Conservation (phyloP, 2,888 invertebrate genomes). For the Xylota sylvarum region DNA sequence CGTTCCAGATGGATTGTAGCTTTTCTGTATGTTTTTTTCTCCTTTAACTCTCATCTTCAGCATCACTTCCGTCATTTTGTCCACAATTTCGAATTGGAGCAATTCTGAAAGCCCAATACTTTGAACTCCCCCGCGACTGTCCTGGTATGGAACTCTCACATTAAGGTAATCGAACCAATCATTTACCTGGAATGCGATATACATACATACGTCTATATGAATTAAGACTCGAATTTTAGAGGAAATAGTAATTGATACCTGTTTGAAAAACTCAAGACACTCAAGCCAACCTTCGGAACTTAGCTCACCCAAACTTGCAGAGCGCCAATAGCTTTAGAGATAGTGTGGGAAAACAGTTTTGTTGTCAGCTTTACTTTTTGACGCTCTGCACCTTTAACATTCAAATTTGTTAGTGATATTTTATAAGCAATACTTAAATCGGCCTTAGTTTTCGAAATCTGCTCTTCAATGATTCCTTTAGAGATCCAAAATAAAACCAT, state of each 20-base stretch:
- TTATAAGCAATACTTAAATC: not conserved
- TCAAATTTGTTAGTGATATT: not conserved
- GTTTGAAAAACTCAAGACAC: conserved; percentile 4
- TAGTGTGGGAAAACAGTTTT: conserved; percentile 78
- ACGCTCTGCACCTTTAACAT: conserved; percentile 1
- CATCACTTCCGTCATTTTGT: conserved; percentile 15
- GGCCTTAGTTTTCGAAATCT: too few relatives aligned
- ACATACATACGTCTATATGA: not conserved
- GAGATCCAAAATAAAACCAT: conserved; percentile 11
- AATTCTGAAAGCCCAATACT: conserved; percentile 22
- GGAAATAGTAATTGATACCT: not conserved
- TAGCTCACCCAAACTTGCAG: conserved; percentile 57
- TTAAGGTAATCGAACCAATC: conserved; percentile 19
- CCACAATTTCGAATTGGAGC: not conserved
- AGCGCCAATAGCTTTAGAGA: conserved; percentile 71
- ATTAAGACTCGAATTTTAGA: not conserved
- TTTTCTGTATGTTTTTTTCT: too few relatives aligned
- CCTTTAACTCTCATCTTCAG: conserved; percentile 3
- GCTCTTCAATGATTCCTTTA: too few relatives aligned
- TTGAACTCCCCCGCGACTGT: conserved; percentile 18
- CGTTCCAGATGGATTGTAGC: too few relatives aligned
- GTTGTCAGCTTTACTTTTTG: conserved; percentile 69
- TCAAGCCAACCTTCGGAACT: conserved; percentile 14
- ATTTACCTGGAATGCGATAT: conserved; percentile 10
- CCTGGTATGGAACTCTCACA: conserved; percentile 15